Percentiles rank a stretch among this genome's conserved stretches.
Evolutionary conservation across 2,113 vertebrate genomes (phyloP).

Genomic region (Solea solea): DNA sequence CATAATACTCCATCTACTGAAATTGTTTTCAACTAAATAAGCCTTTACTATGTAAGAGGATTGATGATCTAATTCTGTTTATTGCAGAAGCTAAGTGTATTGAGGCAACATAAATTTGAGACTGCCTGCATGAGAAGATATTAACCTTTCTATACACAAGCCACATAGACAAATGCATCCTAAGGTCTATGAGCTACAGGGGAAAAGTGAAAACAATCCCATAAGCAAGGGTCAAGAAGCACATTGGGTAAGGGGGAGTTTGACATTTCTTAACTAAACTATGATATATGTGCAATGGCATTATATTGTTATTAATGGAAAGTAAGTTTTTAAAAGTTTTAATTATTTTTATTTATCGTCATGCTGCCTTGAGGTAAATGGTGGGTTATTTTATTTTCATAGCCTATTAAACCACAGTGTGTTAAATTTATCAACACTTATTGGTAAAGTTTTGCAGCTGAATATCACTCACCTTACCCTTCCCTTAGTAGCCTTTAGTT

Average conservation of each 20-base stretch:
- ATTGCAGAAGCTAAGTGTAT: not conserved
- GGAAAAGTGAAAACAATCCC: not conserved
- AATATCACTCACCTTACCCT: too few relatives aligned
- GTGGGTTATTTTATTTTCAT: too few relatives aligned
- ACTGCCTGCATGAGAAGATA: conserved; percentile 1
- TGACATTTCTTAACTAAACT: not conserved
- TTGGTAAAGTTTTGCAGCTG: too few relatives aligned
- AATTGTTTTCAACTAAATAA: not conserved
- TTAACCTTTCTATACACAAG: not conserved
- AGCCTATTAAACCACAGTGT: too few relatives aligned
- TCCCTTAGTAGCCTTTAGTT: too few relatives aligned
- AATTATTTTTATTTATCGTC: too few relatives aligned
- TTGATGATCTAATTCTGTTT: not conserved
- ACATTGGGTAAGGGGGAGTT: not conserved
- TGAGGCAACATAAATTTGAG: not conserved
- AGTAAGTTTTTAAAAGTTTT: too few relatives aligned
- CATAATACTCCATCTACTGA: not conserved
- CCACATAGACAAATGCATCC: not conserved
- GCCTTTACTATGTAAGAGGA: not conserved
- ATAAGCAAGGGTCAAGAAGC: not conserved
- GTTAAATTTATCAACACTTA: too few relatives aligned
- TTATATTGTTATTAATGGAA: too few relatives aligned
- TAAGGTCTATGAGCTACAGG: not conserved
- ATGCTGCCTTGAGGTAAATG: too few relatives aligned
- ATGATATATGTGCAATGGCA: too few relatives aligned